Conservation (phyloP, 2,797 vertebrate genomes). For the Micropoecilia bifurca region DNA sequence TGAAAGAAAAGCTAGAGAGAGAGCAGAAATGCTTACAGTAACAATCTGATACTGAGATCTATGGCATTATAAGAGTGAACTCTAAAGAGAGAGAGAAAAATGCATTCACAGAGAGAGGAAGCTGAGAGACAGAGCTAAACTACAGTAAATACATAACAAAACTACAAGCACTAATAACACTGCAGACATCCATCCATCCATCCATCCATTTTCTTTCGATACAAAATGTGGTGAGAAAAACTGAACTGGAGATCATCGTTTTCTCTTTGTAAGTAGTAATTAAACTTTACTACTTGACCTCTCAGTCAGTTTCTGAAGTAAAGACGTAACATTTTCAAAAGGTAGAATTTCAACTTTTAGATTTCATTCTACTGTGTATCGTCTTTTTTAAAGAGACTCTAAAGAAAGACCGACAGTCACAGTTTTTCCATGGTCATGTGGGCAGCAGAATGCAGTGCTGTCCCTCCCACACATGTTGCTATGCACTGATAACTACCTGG, state of each 20-base stretch:
- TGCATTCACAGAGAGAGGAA: conserved; percentile 45
- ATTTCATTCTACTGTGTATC: neutral
- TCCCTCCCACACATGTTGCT: neutral
- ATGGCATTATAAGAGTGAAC: conserved; percentile 11
- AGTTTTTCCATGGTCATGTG: neutral
- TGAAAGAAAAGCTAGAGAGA: conserved; percentile 18
- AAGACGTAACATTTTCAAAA: neutral
- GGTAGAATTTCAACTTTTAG: neutral
- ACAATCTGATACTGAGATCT: conserved; percentile 18
- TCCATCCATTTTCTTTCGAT: too few species aligned
- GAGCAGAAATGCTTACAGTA: conserved; percentile 29
- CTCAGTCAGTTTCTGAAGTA: neutral
- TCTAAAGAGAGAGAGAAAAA: conserved; percentile 31
- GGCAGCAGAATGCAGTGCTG: neutral
- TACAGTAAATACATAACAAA: conserved; percentile 40
- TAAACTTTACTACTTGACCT: neutral
- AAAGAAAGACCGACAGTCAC: neutral
- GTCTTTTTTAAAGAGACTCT: neutral
- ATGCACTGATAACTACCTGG: neutral
- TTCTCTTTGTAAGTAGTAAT: neutral
- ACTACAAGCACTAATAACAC: conserved; percentile 39
- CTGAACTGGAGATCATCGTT: conserved; percentile 4
- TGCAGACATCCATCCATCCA: too few species aligned
- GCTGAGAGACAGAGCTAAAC: conserved; percentile 45
- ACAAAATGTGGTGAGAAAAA: conserved; percentile 12